Evolutionary conservation across 2,888 invertebrate genomes (phyloP), one percentile per base, ranked within the genome.

Genomic region (Synergus laeviventris): DNA sequence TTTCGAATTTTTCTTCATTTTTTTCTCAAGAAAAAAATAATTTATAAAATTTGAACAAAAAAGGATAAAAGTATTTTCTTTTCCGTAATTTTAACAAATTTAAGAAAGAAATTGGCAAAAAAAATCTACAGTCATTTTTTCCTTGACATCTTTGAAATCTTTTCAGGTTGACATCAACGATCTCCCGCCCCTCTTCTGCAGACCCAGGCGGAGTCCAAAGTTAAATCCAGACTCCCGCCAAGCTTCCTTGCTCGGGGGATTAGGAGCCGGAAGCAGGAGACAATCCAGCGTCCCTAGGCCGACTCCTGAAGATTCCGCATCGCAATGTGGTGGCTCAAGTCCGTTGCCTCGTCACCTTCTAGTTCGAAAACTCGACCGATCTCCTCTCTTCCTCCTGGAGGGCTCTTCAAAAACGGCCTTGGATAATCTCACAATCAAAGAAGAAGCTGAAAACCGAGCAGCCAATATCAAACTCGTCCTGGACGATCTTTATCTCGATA

Each of bases 161-260:
- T 66, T 38, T 21, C 75, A 90, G 90, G 90, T 90, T n/a, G 89
- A 89, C 76, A 84, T 89, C 4, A 87, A 86, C 66, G 90, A 89
- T 78, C 83, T 90, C 36, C 95, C 96, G 8, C 97, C 97, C 0
- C 91, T 97, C 64, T 97, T 97, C 91, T 96, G 96, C 87, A 93
- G 96, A 59, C 96, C 97, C 42, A 92, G 96, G 31, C 93, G 95
- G 82, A 96, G 96, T 89, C 97, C 97, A 0, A 94, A 96, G 84
- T 91, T 96, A 78, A 94, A 95, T 75, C 92, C 93, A n/a, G 96
- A 96, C 84, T 96, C 96, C 0, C 92, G 96, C 64, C 96, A 96
- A 84, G 94, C 96, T 0, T 96, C 96, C 5, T 91, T 96, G 60
- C 93, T 95, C 89, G 95, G 94, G 85, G 93, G 92, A 80, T 91